A percentile compares a stretch with the other conserved stretches of the same genome.
Evolutionary conservation across 2,888 invertebrate species (phyloP).

Genomic region (Synanthedon andrenaeformis): DNA sequence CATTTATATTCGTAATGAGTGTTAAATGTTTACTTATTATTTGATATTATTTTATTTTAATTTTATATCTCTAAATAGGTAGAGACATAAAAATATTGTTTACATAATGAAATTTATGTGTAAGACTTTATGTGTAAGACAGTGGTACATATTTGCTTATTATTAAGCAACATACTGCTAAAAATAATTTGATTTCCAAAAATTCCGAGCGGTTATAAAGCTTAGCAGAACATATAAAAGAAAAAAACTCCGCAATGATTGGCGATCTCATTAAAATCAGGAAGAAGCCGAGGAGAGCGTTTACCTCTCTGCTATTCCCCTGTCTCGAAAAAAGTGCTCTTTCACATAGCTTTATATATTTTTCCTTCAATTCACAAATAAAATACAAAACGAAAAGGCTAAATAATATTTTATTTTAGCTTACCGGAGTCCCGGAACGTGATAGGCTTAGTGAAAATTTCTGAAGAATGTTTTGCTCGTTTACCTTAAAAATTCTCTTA

Average conservation of each 20-base stretch:
- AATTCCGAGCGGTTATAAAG: neutral
- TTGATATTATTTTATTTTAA: too few species aligned
- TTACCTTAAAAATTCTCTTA: neutral
- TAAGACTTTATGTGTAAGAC: too few species aligned
- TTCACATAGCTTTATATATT: conserved; percentile 1
- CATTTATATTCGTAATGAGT: too few species aligned
- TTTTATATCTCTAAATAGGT: too few species aligned
- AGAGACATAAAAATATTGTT: too few species aligned
- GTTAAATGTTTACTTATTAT: too few species aligned
- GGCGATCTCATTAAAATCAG: conserved; percentile 62
- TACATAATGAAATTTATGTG: too few species aligned
- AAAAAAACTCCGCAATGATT: conserved; percentile 25
- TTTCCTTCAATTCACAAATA: neutral
- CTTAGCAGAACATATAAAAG: neutral
- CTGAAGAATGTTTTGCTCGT: neutral
- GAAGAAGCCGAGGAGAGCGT: conserved; percentile 32
- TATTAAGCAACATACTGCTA: too few species aligned
- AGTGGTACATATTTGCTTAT: too few species aligned
- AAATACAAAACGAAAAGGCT: neutral
- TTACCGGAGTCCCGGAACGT: conserved; percentile 2
- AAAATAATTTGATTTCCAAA: neutral
- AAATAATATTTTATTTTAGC: neutral
- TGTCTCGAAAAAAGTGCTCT: conserved; percentile 2
- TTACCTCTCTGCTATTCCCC: conserved; percentile 20
- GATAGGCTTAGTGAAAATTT: conserved; percentile 3